Evolutionary conservation across 2,888 invertebrate species (phyloP), one percentile per base, ranked within the genome.

Genomic region (Noctuana brunneofusca): DNA sequence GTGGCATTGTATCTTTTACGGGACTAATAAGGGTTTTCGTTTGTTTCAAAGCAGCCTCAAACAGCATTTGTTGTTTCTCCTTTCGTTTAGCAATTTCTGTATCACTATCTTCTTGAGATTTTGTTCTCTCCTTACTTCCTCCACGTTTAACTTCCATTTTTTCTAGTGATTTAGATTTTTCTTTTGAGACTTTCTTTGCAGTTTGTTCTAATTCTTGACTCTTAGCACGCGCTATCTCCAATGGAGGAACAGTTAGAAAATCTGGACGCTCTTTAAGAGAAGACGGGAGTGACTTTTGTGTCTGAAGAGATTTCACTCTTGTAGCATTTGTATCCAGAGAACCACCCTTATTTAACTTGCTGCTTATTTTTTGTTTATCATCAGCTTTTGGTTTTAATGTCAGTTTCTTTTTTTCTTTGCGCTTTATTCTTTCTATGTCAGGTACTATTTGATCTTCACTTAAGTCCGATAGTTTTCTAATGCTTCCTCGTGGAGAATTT

Each of bases 21-120:
- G 95, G 95, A 79, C 95, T 95, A 32, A 95, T 93, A 68, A 95
- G 87, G 0, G 95, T 95, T 72, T 95, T 95, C 0, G 95, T 95
- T 82, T 95, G 95, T 76, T 95, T 95, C 75, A 95, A 93, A 2
- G 95, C 95, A 3, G 94, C 94, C 85, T 95, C 95, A 71, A 95
- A 95, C 1, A 95, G 81, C 92, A 95, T 94, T 76, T 95, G 95
- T 73, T 95, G 95, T 67, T 95, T 93, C 73, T 95, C 95, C 79
- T 95, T 94, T 52, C 95, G 93, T 78, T 95, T 95, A 0, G 93
- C 94, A 53, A 93, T 93, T 78, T 95, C 95, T 0, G 94, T 93
- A 71, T 95, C 95, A 66, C 94, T 94, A 68, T 95, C 95, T 76
- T 95, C 95, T 79, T 94, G 95, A 0, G 95, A 95, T 75, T 94